These are phyloP conservation scores for Patella ulyssiponensis DNA, from an alignment of 2,888 invertebrate species.

Conservation along the genomic window DNA sequence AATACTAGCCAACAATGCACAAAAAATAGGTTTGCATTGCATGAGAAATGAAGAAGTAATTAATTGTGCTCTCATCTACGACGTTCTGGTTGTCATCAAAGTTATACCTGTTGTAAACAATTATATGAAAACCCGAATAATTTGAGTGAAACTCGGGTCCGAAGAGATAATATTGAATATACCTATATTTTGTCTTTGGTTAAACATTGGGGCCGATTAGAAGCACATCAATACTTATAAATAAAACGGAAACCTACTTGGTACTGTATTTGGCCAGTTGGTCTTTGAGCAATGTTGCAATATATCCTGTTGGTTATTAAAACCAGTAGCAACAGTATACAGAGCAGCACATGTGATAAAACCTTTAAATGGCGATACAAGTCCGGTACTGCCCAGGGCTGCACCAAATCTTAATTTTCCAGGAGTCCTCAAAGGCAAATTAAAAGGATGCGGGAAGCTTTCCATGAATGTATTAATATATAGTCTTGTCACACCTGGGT, in stretches of 20 bases:
- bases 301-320: background rate
- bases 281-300: background rate
- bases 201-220: no score
- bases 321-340: background rate
- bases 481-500: background rate
- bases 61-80: no score
- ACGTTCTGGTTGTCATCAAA: no score
- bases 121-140: no score
- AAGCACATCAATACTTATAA: background rate
- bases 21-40: no score
- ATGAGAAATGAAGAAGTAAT: no score
- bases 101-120: no score
- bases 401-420: background rate
- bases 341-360: conserved; percentile 6
- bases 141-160: no score
- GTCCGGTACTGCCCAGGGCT: background rate
- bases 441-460: background rate
- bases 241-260: background rate
- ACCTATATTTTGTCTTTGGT: no score
- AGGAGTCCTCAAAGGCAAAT: background rate
- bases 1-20: no score
- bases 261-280: background rate
- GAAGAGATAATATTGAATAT: no score
- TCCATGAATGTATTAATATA: background rate
- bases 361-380: background rate